Base-by-base conservation (phyloP, 2,888 invertebrate genomes). In the Aelia acuminata region DNA sequence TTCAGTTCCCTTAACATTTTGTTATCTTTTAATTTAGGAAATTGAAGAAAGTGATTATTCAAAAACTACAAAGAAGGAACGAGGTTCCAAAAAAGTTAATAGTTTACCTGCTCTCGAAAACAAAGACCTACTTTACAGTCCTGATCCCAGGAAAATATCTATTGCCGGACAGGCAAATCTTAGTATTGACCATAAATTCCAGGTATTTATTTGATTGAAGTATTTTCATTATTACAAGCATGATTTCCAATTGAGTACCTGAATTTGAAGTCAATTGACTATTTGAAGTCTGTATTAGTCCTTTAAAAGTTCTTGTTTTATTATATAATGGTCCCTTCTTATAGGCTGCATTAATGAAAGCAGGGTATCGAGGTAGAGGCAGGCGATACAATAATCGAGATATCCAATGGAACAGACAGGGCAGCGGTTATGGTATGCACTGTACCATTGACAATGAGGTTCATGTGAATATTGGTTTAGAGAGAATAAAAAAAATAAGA, bases 351-450 rank as follows among this genome's bases (percentile, higher is more conserved):
- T 80, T 47, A 47, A n/a, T 47, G n/a, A 80, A 47, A 80, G 22
- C 43, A 22, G 80, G 80, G n/a, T 47, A 43, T 4, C 80, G 43
- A 10, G 47, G 63, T 43, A 47, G 80, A 39, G 85, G 80, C 15
- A 63, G 85, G 15, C 15, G 50, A 1, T 70, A 86, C 70, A 47
- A 63, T 15, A 63, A 63, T 39, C 53, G 70, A 26, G 88, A 89
- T 20, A 49, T 84, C 8, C 43, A 89, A 10, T 87, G 84, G 75
- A 53, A 80, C 48, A 88, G 85, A 3, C 88, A 89, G 22, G 89
- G 89, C 10, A 87, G 87, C 70, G 89, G 89, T n/a, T 89, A 89
- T 85, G 89, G 89, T 20, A 75, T 85, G 70, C 88, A 89, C 53
- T 87, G 87, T 47, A 89, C 89, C 15, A 53, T 87, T 10, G 87